phyloP scores from a whole-genome alignment of 2,113 vertebrate genomes.

The Collichthys lucidus region DNA sequence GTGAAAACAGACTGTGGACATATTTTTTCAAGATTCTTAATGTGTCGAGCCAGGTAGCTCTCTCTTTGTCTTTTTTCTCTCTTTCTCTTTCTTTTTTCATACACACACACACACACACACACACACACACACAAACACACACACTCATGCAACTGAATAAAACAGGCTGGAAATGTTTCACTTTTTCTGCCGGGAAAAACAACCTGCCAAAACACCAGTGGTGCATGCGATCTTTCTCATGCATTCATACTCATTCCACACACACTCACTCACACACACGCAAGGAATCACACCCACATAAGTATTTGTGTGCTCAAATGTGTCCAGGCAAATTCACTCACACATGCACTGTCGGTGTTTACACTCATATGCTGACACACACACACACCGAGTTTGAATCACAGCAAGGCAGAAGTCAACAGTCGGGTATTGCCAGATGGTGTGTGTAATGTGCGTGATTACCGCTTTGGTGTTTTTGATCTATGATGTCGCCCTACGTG shows the following conservation, averaged over 20 bases:
- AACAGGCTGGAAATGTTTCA: conserved; percentile 54
- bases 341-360: conserved; percentile 44
- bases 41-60: conserved; percentile 35
- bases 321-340: conserved; percentile 38
- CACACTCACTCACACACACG: conserved; percentile 31
- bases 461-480: conserved; percentile 64
- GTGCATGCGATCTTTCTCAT: conserved; percentile 59
- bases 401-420: conserved; percentile 58
- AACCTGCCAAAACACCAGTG: conserved; percentile 61
- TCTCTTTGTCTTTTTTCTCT: conserved; percentile 23
- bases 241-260: conserved; percentile 33
- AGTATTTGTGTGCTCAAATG: conserved; percentile 14
- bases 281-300: conserved; percentile 37
- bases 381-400: conserved; percentile 44
- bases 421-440: conserved; percentile 64
- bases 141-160: conserved; percentile 8
- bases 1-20: conserved; percentile 33
- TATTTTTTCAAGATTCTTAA: conserved; percentile 38
- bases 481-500: conserved; percentile 31
- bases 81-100: not conserved
- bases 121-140: conserved; percentile 14
- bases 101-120: conserved; percentile 24
- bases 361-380: conserved; percentile 16
- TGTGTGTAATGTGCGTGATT: conserved; percentile 67
- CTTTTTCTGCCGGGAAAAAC: conserved; percentile 55